Evolutionary conservation across 2,888 invertebrate genomes (phyloP).

Genomic region (Synanthedon andrenaeformis): DNA sequence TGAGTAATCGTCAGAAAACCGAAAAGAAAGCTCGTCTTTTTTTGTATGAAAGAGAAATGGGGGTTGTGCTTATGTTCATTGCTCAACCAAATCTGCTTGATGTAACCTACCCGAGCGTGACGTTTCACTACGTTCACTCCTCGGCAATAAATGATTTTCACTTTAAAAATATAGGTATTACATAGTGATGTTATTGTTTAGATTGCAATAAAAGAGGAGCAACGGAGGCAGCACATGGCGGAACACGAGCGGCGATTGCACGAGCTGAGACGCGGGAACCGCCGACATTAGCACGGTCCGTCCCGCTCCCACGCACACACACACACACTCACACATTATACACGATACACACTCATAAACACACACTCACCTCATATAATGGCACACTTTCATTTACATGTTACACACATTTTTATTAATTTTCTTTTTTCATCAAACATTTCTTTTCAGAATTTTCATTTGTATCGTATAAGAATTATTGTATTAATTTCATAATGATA

Average conservation of each 20-base stretch:
- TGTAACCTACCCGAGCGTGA: no score
- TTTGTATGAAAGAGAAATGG: no score
- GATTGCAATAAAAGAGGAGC: slow-evolving; percentile 91
- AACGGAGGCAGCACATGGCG: slow-evolving; percentile 86
- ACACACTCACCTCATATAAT: neutral
- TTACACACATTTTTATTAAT: no score
- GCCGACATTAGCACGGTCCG: slow-evolving; percentile 68
- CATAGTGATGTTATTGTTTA: slow-evolving; percentile 32
- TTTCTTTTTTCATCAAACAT: no score
- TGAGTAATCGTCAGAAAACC: no score
- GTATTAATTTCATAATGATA: slow-evolving; percentile 14
- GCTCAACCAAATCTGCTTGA: no score
- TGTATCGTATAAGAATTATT: neutral
- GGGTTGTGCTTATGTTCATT: no score
- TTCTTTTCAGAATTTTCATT: slow-evolving; percentile 1
- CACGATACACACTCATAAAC: slow-evolving; percentile 11
- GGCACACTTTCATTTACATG: neutral
- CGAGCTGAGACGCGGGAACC: slow-evolving; percentile 75
- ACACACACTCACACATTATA: slow-evolving; percentile 15
- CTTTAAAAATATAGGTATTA: no score
- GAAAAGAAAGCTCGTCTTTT: no score
- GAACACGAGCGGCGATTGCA: slow-evolving; percentile 85
- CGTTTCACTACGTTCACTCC: no score
- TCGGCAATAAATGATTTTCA: no score
- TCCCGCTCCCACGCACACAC: slow-evolving; percentile 22